Evolutionary conservation across 2,113 vertebrate species (phyloP).

Genomic region (Maccullochella peelii): DNA sequence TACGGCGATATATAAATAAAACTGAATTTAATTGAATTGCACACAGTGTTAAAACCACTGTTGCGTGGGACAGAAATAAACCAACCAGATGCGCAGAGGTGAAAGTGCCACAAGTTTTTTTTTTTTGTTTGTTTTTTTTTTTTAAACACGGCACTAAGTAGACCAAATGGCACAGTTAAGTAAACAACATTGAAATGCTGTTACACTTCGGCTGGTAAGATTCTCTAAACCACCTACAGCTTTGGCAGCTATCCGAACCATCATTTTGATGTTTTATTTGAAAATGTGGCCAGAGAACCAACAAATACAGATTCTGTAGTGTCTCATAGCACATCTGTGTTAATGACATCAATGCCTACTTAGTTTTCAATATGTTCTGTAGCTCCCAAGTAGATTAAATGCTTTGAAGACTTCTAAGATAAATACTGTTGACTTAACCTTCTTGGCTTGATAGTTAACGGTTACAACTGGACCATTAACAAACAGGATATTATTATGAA

Average conservation of each 20-base stretch:
- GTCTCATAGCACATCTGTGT: background rate
- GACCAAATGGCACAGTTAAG: background rate
- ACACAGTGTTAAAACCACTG: background rate
- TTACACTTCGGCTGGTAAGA: background rate
- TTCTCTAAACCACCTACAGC: background rate
- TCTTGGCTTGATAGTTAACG: background rate
- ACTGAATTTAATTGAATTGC: no score
- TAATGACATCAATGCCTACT: background rate
- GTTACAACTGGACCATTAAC: background rate
- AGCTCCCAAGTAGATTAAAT: background rate
- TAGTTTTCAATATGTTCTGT: background rate
- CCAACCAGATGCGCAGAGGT: background rate
- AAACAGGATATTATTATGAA: background rate
- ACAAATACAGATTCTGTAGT: background rate
- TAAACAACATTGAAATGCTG: background rate
- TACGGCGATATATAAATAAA: no score
- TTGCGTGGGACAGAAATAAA: background rate
- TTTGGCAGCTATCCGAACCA: conserved; percentile 1
- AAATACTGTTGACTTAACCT: background rate
- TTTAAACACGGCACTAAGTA: background rate
- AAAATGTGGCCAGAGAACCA: background rate
- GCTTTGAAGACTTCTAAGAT: background rate
- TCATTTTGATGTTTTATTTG: background rate
- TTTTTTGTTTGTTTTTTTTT: background rate
- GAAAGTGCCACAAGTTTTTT: background rate